Conservation (phyloP, 2,113 vertebrate genomes). For the Tapirus terrestris region DNA sequence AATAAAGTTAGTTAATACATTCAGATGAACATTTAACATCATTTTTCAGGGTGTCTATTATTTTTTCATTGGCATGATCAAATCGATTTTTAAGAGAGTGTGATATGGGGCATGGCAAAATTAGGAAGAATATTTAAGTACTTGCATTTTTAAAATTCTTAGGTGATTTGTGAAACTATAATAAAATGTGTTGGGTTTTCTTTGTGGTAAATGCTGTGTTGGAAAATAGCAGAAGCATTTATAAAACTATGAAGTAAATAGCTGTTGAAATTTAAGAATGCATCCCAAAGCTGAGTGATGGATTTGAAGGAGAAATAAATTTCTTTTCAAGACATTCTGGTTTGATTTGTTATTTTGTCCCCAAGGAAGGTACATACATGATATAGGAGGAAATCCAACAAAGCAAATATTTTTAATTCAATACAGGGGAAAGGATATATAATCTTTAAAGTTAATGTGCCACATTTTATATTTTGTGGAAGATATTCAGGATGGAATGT, state of each 20-base stretch:
- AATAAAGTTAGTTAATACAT: background rate
- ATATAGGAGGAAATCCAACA: slow-evolving; percentile 64
- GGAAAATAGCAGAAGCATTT: slow-evolving; percentile 47
- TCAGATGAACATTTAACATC: background rate
- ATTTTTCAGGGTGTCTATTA: background rate
- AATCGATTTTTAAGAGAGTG: background rate
- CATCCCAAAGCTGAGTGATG: slow-evolving; percentile 67
- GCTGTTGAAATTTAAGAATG: slow-evolving; percentile 70
- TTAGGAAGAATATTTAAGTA: background rate
- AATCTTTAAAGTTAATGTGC: slow-evolving; percentile 24
- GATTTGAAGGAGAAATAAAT: slow-evolving; percentile 78
- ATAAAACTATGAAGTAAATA: slow-evolving; percentile 74
- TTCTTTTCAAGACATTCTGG: slow-evolving; percentile 67
- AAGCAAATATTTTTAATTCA: slow-evolving; percentile 65
- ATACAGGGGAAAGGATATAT: background rate
- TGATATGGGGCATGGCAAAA: background rate
- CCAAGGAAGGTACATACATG: slow-evolving; percentile 64
- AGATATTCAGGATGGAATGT: background rate
- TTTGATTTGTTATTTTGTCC: slow-evolving; percentile 76
- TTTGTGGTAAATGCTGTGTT: slow-evolving; percentile 31
- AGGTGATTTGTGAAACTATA: background rate
- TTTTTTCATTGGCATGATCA: background rate
- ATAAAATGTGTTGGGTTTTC: slow-evolving; percentile 24
- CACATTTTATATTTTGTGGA: background rate
- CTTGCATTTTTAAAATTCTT: background rate